Base-by-base conservation (phyloP, 2,113 vertebrate genomes). In the Brachirus orientalis region DNA sequence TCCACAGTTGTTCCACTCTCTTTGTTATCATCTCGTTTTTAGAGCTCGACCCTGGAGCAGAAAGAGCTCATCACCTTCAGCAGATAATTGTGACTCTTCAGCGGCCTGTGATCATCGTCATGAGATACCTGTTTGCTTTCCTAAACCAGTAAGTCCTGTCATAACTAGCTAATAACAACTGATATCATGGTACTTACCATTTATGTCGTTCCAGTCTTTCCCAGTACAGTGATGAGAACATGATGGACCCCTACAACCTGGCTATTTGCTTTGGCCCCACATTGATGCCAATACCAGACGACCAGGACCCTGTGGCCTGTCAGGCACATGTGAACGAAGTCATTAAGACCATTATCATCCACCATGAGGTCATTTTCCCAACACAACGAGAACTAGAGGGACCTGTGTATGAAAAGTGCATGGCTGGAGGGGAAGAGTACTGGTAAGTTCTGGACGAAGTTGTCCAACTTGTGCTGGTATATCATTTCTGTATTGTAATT, bases 201-300 rank as follows among this genome's bases (percentile, higher is more conserved):
- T 17, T 65, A 2, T 47, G 12, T 70, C 78, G 80, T 84, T 68
- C 48, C 77, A 98, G 98, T 91, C 79, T 99, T 78, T 98, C 98
- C 0, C 97, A 98, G 91, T 99, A 98, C 88, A 99, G 97, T 0
- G 97, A 99, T 58, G 97, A 99, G 90, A 99, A 99, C 94, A 99
- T 99, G 98, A 99, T 99, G 98, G 98, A 99, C 77, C 94, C 97
- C 77, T 99, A 99, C 92, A 99, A 99, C 92, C 84, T 99, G 77
- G 98, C 98, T 76, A 99, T 98, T 90, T 99, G 98, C 94, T 99
- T 99, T 4, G 98, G 98, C 59, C 98, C 98, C 79, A 99, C 98
- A 0, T 89, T 99, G 87, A 98, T 99, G 96, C 98, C 96, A 69
- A 98, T 99, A 65, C 98, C 98, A 0, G 98, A 99, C 0, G 95